Base-by-base conservation (phyloP, 2,797 vertebrate species). In the Limosa lapponica region DNA sequence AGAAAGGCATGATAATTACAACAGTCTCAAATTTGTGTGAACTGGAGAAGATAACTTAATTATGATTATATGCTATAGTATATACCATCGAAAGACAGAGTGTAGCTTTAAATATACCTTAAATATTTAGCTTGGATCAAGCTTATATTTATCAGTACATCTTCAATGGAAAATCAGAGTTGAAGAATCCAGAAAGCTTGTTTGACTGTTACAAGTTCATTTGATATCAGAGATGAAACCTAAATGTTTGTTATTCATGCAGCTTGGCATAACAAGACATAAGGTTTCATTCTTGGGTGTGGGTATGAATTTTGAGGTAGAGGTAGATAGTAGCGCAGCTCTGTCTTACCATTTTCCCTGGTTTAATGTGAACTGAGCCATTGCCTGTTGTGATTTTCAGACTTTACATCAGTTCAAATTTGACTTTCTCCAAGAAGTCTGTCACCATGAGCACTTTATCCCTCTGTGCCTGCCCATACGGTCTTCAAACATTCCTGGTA, bases 371-470 rank as follows among this genome's bases (percentile, higher is more conserved):
- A 93, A 55, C 49, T 70, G 55, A 88, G 30, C 61, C 36, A 17
- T 64, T 61, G 36, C 4, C 3, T 97, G 34, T 95, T 86, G 37
- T 79, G 94, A 48, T 95, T 89, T 98, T 95, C 94, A 99, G 99
- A 98, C 97, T 54, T 96, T 99, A 94, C 99, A 98, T 90, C 99
- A 99, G 94, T 98, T 99, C 96, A 99, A 99, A 96, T 99, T 99
- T 97, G 99, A 99, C 83, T 99, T 99, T 96, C 98, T 99, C 89
- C 98, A 99, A 97, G 99, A 99, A 95, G 99, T 99, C 84, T 99
- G 99, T 94, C 99, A 99, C 95, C 98, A 99, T 8, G 99, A 99
- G 90, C 99, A 99, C 96, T 99, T 99, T 94, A 99, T 99, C 86
- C 99, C 99, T 59, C 98, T 99, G 91, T 99, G 99, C 95, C 98